Evolutionary conservation across 2,888 invertebrate genomes (phyloP), one percentile per base, ranked within the genome.

Genomic region (Chalcosyrphus nemorum): DNA sequence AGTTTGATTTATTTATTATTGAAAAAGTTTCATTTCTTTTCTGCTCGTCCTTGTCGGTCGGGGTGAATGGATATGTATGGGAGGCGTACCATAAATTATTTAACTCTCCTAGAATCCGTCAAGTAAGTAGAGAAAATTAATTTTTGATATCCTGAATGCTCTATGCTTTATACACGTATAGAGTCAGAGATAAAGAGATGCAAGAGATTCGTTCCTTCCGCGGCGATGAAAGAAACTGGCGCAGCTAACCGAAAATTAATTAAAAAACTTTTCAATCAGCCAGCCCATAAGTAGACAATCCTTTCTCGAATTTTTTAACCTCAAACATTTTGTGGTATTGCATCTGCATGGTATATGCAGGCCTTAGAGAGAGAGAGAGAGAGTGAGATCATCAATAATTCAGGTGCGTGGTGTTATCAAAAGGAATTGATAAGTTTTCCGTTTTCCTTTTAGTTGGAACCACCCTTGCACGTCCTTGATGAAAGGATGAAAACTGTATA

Each of bases 1-100:
- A 89, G 88, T 90, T 89, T 90, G 90, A 90, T 90, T 90, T 90
- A 90, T 90, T 89, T 88, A 89, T 89, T 88, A 88, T 88, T 88
- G 88, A 87, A 89, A 89, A 89, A 88, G 87, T 88, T 87, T 80
- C 66, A 66, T 82, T 81, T 21, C 57, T 71, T 65, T 71, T 65
- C 19, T 43, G 6, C 57, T 27, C 59, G 17, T 17, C 9, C n/a
- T 27, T 9, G 29, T 52, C 2, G 27, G 43, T 35, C 2, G n/a
- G n/a, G 7, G 29, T 47, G 35, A 32, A 11, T 27, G 52, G 43
- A 35, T 47, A 54, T 43, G 74, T 52, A 13, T 57, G 54, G 29
- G 63, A 52, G 41, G 63, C 66, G 47, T 57, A 84, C 78, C n/a
- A 84, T 84, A 84, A 84, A 84, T 84, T 84, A 84, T 84, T 78